phyloP scores from a whole-genome alignment of 1,140 invertebrate species.

The Lucilia sericata region DNA sequence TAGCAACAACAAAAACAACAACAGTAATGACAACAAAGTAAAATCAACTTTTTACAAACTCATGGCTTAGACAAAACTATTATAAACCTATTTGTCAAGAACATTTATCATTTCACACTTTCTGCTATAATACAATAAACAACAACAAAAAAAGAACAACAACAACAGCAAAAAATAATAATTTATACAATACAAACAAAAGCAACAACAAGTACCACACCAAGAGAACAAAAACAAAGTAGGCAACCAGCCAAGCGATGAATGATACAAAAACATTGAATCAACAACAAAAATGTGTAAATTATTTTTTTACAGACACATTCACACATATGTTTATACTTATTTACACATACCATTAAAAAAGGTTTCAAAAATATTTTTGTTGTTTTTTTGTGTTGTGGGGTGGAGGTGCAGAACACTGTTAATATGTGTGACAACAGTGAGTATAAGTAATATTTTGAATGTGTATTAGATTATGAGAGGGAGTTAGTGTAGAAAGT shows the following conservation, averaged over 20 bases:
- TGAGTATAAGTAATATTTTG: too few species aligned
- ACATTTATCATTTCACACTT: slow-evolving; percentile 42
- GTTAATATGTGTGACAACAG: too few species aligned
- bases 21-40: slow-evolving; percentile 20
- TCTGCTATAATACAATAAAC: slow-evolving; percentile 7
- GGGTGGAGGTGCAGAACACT: too few species aligned
- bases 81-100: slow-evolving; percentile 42
- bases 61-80: slow-evolving; percentile 40
- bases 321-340: neutral
- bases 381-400: neutral
- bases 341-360: neutral
- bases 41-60: slow-evolving; percentile 35
- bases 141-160: neutral
- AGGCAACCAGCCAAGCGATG: slow-evolving; percentile 8
- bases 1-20: slow-evolving; percentile 15
- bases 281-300: slow-evolving; percentile 14
- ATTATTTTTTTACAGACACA: neutral
- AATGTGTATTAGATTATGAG: neutral
- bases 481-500: neutral
- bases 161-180: slow-evolving; percentile 20
- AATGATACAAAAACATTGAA: slow-evolving; percentile 14
- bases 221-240: neutral
- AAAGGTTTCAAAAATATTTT: too few species aligned
- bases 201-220: neutral
- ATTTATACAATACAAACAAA: slow-evolving; percentile 19